Conservation (phyloP, 2,113 vertebrate genomes). For the Ctenomys sociabilis region DNA sequence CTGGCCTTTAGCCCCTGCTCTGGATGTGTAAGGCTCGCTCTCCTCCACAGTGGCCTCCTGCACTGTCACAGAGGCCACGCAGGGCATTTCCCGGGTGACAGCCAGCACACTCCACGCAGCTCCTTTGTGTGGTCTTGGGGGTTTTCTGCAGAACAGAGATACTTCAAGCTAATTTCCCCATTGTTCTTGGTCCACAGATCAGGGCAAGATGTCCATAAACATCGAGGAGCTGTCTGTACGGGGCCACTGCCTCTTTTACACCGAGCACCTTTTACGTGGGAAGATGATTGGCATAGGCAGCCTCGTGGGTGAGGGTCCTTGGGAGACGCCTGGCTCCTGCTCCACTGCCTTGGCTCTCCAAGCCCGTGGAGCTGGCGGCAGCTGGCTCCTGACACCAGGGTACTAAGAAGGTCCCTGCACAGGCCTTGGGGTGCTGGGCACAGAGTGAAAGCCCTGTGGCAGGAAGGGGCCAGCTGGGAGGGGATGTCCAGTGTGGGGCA, state of each 20-base stretch:
- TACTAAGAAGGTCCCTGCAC: accelerated
- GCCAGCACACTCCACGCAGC: background rate
- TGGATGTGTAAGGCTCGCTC: too few species aligned
- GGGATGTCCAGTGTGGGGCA: accelerated
- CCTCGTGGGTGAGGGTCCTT: conserved; percentile 45
- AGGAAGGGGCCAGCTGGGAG: background rate
- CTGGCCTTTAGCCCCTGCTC: background rate
- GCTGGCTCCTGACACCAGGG: background rate
- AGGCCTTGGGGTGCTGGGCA: too few species aligned
- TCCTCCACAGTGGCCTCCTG: background rate
- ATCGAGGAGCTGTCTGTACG: accelerated
- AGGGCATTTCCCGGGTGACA: too few species aligned
- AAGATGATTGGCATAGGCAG: accelerated
- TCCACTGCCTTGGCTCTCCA: background rate
- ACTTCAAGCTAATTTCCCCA: accelerated
- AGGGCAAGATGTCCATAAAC: background rate
- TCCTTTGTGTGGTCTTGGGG: accelerated
- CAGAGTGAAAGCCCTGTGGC: background rate
- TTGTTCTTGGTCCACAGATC: background rate
- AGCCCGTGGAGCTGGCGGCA: too few species aligned
- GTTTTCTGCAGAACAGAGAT: background rate
- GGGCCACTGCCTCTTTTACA: background rate
- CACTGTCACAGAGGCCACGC: accelerated
- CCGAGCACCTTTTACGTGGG: accelerated
- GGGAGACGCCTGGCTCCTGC: accelerated